Evolutionary conservation across 1,140 invertebrate genomes (phyloP).

Genomic region (Tetranychus urticae): DNA sequence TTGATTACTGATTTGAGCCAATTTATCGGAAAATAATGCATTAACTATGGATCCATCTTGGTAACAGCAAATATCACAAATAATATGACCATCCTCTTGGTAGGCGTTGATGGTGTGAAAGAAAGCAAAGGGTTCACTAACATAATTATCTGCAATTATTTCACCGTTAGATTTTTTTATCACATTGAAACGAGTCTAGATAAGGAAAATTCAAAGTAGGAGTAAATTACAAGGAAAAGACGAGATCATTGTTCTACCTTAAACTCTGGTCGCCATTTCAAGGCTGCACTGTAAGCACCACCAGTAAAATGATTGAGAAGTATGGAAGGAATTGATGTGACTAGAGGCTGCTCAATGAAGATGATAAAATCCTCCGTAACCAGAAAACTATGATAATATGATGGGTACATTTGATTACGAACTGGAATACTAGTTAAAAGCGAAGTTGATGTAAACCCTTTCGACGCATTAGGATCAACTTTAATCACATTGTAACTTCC

Average conservation of each 20-base stretch:
- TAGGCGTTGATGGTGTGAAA: constrained; percentile 73
- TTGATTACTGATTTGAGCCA: neutral
- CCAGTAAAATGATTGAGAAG: constrained; percentile 20
- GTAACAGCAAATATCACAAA: constrained; percentile 58
- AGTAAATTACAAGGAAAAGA: too few species aligned
- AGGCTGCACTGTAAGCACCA: constrained; percentile 5
- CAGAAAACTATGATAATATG: constrained; percentile 72
- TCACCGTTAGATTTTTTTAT: constrained; percentile 32
- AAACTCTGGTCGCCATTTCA: constrained; percentile 8
- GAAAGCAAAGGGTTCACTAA: constrained; percentile 51
- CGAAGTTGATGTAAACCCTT: neutral
- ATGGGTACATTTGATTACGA: constrained; percentile 45
- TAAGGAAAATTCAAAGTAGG: neutral
- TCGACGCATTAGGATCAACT: neutral
- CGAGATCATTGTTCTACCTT: neutral
- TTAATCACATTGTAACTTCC: constrained; percentile 1
- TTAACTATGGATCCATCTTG: constrained; percentile 33
- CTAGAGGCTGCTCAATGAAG: constrained; percentile 54
- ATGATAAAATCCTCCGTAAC: constrained; percentile 59
- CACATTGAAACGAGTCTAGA: constrained; percentile 42
- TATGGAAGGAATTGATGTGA: constrained; percentile 35
- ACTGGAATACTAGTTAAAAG: constrained; percentile 41
- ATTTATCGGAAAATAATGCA: neutral
- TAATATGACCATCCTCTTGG: constrained; percentile 38
- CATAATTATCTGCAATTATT: constrained; percentile 26